phyloP scores from a whole-genome alignment of 2,888 invertebrate species.

The Bombyx huttoni region DNA sequence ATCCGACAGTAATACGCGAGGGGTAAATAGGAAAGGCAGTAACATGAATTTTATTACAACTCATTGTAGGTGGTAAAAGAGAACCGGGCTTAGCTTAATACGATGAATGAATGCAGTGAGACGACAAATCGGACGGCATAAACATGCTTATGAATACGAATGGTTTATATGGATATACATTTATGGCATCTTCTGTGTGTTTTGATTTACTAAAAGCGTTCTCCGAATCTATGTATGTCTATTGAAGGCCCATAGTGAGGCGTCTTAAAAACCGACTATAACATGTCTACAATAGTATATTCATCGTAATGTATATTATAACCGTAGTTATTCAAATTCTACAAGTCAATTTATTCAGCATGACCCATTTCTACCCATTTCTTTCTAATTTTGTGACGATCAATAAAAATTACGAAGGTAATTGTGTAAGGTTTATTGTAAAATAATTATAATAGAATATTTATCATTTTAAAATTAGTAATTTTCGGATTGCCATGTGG shows the following conservation, averaged over 20 bases:
- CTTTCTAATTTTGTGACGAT: no score
- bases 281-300: no score
- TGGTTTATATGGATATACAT: background rate
- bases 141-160: background rate
- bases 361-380: no score
- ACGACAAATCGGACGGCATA: background rate
- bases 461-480: no score
- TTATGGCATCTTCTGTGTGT: background rate
- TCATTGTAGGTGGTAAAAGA: background rate
- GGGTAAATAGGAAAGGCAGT: conserved; percentile 3
- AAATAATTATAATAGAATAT: no score
- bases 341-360: no score
- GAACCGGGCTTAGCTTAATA: background rate
- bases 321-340: no score
- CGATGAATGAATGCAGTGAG: background rate
- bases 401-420: no score
- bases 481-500: no score
- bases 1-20: background rate
- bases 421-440: no score
- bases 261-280: no score
- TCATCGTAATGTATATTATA: no score
- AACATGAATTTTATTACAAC: conserved; percentile 12
- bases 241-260: background rate
- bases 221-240: background rate
- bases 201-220: background rate